These are phyloP conservation scores for Pseudachorutes palmiensis DNA, from an alignment of 1,140 invertebrate species.

Conservation along the genomic window DNA sequence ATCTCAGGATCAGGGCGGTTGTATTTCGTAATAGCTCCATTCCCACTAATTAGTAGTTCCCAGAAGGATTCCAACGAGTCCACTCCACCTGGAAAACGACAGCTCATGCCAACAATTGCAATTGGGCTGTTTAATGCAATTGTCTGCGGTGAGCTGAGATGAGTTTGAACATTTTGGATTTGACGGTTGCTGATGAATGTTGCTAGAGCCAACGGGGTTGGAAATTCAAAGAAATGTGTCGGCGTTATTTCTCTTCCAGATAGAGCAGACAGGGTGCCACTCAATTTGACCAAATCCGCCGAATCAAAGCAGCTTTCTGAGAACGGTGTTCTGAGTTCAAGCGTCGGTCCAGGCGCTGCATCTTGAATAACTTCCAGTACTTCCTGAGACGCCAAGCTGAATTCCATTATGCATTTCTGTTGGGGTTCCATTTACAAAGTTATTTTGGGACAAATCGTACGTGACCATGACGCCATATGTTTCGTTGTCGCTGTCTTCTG, in stretches of 20 bases:
- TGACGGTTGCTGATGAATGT: background rate
- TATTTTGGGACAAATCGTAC: background rate
- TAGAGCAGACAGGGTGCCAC: background rate
- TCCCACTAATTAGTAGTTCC: background rate
- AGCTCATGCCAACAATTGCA: conserved; percentile 18
- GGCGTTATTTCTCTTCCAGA: background rate
- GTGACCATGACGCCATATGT: background rate
- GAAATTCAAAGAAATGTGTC: background rate
- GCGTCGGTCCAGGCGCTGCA: background rate
- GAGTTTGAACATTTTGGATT: background rate
- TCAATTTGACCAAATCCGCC: background rate
- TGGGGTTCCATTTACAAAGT: background rate
- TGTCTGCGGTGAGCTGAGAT: background rate
- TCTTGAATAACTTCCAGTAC: background rate
- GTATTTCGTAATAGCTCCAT: background rate
- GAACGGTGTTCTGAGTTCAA: background rate
- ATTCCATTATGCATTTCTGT: background rate
- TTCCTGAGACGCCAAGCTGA: background rate
- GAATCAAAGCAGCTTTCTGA: background rate
- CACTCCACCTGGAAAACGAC: conserved; percentile 1
- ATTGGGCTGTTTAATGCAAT: background rate
- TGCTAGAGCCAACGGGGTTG: background rate
- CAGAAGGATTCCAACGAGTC: conserved; percentile 4
- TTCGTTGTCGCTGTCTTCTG: background rate
- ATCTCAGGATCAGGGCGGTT: background rate